These are phyloP conservation scores for Chondrilla cf. caribensis DNA, from an alignment of 37 sponge, comb jelly and placozoan species.

Conservation along the genomic window DNA sequence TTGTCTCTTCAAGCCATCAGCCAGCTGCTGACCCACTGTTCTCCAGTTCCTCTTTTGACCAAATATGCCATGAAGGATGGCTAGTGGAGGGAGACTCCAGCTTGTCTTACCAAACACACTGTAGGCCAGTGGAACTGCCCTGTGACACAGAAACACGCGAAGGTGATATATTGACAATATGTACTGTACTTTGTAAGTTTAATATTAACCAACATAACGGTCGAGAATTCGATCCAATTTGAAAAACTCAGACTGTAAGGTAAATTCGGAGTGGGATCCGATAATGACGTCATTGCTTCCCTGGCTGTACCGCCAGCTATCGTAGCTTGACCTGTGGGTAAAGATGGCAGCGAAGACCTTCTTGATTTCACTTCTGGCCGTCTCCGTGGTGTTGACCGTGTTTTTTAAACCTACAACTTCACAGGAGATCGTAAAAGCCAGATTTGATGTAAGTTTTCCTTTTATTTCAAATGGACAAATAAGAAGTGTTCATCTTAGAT, in stretches of 20 bases:
- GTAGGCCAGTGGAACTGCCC: slow-evolving; percentile 38
- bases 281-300: too few relatives aligned
- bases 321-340: background rate
- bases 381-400: background rate
- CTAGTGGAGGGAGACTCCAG: slow-evolving; percentile 35
- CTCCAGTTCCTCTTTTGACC: slow-evolving; percentile 81
- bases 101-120: slow-evolving; percentile 16
- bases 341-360: slow-evolving; percentile 6
- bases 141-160: background rate
- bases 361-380: background rate
- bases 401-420: background rate
- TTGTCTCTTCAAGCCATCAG: slow-evolving; percentile 14
- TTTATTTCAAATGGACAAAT: too few relatives aligned
- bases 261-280: background rate
- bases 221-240: too few relatives aligned
- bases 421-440: slow-evolving; percentile 9
- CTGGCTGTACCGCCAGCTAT: background rate
- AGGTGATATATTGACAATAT: too few relatives aligned
- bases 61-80: slow-evolving; percentile 82
- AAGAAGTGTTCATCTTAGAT: background rate
- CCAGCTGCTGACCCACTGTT: slow-evolving; percentile 44
- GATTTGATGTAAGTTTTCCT: slow-evolving; percentile 8
- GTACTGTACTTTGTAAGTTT: too few relatives aligned
- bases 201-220: too few relatives aligned
- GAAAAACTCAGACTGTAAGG: background rate